These are phyloP conservation scores for Psittacula derbiana DNA, from an alignment of 2,797 vertebrate species.

Conservation along the genomic window DNA sequence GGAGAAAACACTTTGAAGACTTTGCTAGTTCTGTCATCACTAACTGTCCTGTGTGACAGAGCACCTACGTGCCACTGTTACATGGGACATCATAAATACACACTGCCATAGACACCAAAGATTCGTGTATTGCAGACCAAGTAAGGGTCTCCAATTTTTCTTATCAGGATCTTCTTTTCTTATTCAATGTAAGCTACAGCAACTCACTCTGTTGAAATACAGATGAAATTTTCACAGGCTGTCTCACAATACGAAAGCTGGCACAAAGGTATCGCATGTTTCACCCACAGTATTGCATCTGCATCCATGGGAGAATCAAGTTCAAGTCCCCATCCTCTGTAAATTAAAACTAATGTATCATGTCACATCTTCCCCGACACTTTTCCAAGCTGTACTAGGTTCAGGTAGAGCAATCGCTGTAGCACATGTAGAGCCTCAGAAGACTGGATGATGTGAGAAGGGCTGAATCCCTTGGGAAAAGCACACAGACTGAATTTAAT, in stretches of 20 bases:
- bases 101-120: fast-evolving
- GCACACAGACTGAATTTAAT: neutral
- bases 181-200: neutral
- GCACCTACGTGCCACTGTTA: neutral
- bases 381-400: neutral
- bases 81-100: neutral
- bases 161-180: neutral
- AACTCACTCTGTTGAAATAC: neutral
- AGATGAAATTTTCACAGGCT: neutral
- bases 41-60: neutral
- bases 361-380: neutral
- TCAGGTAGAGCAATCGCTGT: neutral
- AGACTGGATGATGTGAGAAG: neutral
- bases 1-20: neutral
- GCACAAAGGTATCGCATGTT: neutral
- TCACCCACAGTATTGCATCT: neutral
- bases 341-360: constrained; percentile 6
- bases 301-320: neutral
- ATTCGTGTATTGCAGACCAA: neutral
- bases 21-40: neutral
- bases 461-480: neutral
- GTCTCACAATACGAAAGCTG: neutral
- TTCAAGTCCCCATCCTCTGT: neutral
- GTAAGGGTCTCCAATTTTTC: fast-evolving
- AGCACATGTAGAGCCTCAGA: neutral